phyloP scores from a whole-genome alignment of 2,797 vertebrate species.

The Parauchenoglanis ngamensis region DNA sequence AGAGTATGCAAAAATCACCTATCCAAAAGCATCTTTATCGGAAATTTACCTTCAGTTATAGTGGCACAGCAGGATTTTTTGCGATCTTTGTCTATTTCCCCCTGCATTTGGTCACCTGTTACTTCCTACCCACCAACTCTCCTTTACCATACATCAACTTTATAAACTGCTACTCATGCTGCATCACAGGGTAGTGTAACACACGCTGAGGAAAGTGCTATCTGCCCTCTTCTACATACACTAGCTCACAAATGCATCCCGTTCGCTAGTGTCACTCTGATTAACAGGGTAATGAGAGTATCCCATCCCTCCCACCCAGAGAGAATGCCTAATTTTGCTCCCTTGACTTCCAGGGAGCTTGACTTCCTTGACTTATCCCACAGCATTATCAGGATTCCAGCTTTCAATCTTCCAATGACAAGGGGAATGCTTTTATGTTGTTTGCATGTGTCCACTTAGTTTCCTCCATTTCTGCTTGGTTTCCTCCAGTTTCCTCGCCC shows the following conservation, averaged over 20 bases:
- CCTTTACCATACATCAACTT: not conserved
- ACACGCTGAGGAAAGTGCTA: not conserved
- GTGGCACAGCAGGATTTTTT: not conserved
- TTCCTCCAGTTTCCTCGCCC: not conserved
- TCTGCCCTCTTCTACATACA: not conserved
- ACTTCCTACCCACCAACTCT: not conserved
- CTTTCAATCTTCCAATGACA: not conserved
- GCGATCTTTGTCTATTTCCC: not conserved
- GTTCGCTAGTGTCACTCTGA: not conserved
- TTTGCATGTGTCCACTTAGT: not conserved
- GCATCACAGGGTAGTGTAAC: not conserved
- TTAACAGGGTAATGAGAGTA: not conserved
- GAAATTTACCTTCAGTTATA: not conserved
- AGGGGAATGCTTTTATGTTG: not conserved
- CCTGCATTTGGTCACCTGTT: not conserved
- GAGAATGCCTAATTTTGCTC: not conserved
- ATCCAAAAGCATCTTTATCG: not conserved
- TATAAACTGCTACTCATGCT: not conserved
- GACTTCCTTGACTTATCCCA: too few relatives aligned
- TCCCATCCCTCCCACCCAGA: not conserved
- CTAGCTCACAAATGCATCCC: not conserved
- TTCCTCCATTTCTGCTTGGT: not conserved
- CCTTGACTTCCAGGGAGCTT: not conserved
- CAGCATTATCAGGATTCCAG: not conserved
- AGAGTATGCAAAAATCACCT: not conserved